phyloP scores from a whole-genome alignment of 1,140 invertebrate genomes.

The Drosophila bocki region DNA sequence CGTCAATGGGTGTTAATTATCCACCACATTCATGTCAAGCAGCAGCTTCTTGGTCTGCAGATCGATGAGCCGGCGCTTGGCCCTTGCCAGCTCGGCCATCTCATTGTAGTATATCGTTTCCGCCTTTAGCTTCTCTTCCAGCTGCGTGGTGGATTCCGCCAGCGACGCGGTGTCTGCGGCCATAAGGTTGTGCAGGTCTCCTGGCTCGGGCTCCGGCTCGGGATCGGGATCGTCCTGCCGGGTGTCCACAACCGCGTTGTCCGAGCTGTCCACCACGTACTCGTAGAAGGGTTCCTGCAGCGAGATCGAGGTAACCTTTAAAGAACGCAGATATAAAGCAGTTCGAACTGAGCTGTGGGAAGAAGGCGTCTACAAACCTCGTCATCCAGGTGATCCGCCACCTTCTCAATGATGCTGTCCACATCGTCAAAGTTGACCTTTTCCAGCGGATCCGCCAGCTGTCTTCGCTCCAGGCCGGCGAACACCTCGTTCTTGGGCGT shows the following conservation, averaged over 20 bases:
- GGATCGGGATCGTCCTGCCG: conserved; percentile 34
- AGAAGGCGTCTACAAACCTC: conserved; percentile 43
- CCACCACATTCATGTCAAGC: conserved; percentile 68
- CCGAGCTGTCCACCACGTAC: conserved; percentile 69
- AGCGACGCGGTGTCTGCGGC: conserved; percentile 45
- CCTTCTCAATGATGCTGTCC: conserved; percentile 75
- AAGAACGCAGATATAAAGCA: conserved; percentile 6
- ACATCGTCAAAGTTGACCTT: conserved; percentile 76
- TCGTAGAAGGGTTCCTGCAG: conserved; percentile 72
- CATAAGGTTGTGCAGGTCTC: conserved; percentile 43
- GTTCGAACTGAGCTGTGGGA: not conserved
- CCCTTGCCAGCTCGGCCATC: conserved; percentile 76
- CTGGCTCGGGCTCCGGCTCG: conserved; percentile 28
- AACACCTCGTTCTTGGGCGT: conserved; percentile 57
- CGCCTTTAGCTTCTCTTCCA: conserved; percentile 76
- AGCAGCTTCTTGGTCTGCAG: conserved; percentile 74
- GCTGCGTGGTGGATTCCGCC: conserved; percentile 57
- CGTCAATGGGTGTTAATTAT: conserved; percentile 29
- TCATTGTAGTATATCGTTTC: conserved; percentile 82
- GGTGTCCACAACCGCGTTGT: conserved; percentile 42
- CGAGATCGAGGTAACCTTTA: conserved; percentile 49
- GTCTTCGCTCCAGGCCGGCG: conserved; percentile 35
- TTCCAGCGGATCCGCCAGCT: conserved; percentile 60
- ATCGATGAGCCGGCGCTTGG: conserved; percentile 71
- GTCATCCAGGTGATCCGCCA: conserved; percentile 66